Conservation (phyloP, 1,140 invertebrate species). For the Caerostris darwini region DNA sequence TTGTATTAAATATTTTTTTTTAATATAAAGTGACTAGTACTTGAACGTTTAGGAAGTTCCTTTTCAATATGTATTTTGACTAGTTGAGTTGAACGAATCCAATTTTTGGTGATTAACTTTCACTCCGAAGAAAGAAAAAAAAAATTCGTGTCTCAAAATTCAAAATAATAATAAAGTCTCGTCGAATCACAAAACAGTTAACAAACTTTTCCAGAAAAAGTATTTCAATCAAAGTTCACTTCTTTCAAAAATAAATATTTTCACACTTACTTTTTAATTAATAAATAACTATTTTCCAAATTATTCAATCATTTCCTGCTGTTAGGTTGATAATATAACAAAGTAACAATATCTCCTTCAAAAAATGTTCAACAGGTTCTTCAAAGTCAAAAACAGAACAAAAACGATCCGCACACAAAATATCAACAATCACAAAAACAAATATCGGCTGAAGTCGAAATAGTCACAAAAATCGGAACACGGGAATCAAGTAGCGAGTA, state of each 20-base stretch:
- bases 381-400: not conserved
- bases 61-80: not conserved
- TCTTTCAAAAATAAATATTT: too few species aligned
- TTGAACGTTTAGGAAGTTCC: not conserved
- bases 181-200: not conserved
- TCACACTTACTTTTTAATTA: too few species aligned
- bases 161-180: not conserved
- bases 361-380: not conserved
- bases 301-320: too few species aligned
- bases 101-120: not conserved
- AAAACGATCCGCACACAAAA: not conserved
- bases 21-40: not conserved
- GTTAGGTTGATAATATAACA: too few species aligned
- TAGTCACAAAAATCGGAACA: not conserved
- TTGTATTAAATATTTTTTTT: not conserved
- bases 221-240: not conserved
- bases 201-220: not conserved
- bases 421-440: not conserved
- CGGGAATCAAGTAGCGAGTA: not conserved
- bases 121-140: not conserved
- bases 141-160: not conserved
- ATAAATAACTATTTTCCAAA: too few species aligned
- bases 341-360: not conserved
- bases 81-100: not conserved
- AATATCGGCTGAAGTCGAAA: not conserved